A percentile compares a stretch with the other conserved stretches of the same genome.
Conservation (phyloP, 2,113 vertebrate species). For the Cairina moschata region DNA sequence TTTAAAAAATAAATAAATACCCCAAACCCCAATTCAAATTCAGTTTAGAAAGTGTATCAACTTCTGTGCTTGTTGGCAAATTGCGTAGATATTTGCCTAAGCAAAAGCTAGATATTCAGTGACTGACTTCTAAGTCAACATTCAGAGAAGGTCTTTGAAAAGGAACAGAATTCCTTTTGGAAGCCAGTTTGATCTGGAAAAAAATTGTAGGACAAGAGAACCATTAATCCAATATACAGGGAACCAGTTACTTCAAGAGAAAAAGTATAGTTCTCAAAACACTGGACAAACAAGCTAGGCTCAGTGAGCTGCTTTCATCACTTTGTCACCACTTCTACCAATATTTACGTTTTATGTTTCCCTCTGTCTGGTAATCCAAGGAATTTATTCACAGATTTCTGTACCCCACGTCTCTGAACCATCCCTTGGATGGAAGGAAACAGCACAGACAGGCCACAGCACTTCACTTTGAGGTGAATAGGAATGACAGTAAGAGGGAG, state of each 20-base stretch:
- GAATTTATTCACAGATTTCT: neutral
- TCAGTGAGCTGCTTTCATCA: neutral
- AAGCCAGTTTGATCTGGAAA: constrained; percentile 13
- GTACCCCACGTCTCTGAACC: neutral
- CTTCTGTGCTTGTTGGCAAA: neutral
- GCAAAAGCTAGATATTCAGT: constrained; percentile 1
- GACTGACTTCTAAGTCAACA: neutral
- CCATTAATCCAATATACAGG: constrained; percentile 5
- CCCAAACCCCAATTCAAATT: neutral
- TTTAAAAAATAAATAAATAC: neutral
- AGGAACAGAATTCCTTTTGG: neutral
- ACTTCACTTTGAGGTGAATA: fast-evolving
- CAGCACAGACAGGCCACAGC: neutral
- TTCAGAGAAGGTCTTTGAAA: neutral
- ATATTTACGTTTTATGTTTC: neutral
- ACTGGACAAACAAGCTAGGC: neutral
- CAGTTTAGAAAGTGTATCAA: constrained; percentile 25
- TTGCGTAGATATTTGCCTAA: neutral
- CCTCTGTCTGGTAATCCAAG: neutral
- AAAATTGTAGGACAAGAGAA: neutral
- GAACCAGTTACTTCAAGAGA: neutral
- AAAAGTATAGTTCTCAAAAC: neutral
- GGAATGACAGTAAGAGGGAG: neutral
- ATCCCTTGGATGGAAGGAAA: neutral
- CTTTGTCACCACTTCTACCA: neutral